These are phyloP conservation scores for Ennomos erosarius DNA, from an alignment of 2,888 invertebrate species.

Conservation along the genomic window DNA sequence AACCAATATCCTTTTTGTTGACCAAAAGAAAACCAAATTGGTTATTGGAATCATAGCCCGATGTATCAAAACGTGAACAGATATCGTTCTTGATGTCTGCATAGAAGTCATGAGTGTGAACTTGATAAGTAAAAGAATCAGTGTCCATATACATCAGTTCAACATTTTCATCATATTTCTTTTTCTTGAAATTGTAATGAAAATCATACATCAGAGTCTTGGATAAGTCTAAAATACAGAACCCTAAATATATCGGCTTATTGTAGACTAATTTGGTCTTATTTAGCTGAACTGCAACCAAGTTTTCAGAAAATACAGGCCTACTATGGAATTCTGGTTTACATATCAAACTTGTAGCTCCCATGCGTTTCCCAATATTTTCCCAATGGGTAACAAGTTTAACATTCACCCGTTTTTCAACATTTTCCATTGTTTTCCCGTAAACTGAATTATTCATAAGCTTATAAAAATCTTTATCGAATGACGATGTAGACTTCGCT, in stretches of 20 bases:
- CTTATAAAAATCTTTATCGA: slow-evolving; percentile 33
- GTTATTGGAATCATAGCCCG: too few relatives aligned
- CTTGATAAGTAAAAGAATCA: slow-evolving; percentile 15
- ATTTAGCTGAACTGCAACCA: slow-evolving; percentile 14
- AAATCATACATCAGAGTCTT: slow-evolving; percentile 3
- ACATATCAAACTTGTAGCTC: slow-evolving; percentile 8
- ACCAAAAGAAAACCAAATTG: too few relatives aligned
- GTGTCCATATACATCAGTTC: slow-evolving; percentile 22
- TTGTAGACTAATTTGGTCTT: slow-evolving; percentile 17
- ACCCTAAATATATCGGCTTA: slow-evolving; percentile 30
- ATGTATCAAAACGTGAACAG: slow-evolving; percentile 3
- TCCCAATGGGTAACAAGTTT: slow-evolving; percentile 21
- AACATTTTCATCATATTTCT: slow-evolving; percentile 3
- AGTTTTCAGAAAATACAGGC: slow-evolving; percentile 15
- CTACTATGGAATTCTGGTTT: slow-evolving; percentile 23
- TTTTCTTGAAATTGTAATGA: slow-evolving; percentile 13
- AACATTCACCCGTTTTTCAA: slow-evolving; percentile 18
- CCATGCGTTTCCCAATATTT: slow-evolving; percentile 4
- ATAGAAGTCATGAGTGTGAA: slow-evolving; percentile 12
- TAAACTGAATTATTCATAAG: slow-evolving; percentile 32
- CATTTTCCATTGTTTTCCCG: slow-evolving; percentile 31
- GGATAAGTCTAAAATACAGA: slow-evolving; percentile 20
- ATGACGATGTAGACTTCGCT: slow-evolving; percentile 11
- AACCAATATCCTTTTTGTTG: too few relatives aligned
- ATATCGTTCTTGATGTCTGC: slow-evolving; percentile 14